These are phyloP conservation scores for Lagopus muta DNA, from an alignment of 2,113 vertebrate genomes.

Conservation along the genomic window DNA sequence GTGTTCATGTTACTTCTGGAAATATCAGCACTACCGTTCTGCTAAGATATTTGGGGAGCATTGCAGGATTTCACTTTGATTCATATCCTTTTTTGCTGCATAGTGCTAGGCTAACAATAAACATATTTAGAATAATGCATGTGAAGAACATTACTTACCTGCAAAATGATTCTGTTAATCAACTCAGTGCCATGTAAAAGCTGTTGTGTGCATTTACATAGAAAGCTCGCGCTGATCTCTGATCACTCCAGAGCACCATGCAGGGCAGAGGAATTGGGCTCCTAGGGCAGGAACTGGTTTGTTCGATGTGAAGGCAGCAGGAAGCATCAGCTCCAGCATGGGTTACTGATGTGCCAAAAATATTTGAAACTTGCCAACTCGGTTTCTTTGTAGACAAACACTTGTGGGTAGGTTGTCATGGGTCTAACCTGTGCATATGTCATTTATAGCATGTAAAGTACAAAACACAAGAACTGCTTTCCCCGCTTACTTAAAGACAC, in stretches of 20 bases:
- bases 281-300: background rate
- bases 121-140: background rate
- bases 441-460: background rate
- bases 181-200: background rate
- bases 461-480: background rate
- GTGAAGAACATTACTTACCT: background rate
- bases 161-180: background rate
- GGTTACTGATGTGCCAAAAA: background rate
- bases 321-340: background rate
- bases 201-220: background rate
- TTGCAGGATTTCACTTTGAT: background rate
- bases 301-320: background rate
- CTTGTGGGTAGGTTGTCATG: background rate
- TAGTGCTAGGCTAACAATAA: background rate
- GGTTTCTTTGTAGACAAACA: background rate
- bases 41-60: background rate
- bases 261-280: background rate
- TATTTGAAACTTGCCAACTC: background rate
- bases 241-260: background rate
- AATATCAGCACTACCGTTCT: background rate
- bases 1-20: background rate
- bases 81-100: background rate
- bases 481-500: background rate
- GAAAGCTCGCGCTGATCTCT: background rate
- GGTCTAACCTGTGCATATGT: background rate